Evolutionary conservation across 2,113 vertebrate species (phyloP).

Genomic region (Rhipidura dahli): DNA sequence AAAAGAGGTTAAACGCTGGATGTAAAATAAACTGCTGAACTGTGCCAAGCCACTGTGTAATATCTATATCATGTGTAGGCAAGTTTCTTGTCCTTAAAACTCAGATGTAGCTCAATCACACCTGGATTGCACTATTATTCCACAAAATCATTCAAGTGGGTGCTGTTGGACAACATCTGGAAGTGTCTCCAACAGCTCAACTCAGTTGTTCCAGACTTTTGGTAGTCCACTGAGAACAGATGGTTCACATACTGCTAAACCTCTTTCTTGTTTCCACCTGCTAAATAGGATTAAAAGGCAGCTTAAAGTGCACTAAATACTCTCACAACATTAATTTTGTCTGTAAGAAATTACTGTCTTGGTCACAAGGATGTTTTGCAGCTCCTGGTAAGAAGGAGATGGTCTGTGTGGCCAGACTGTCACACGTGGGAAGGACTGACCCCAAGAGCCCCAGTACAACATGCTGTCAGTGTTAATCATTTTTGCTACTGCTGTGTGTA

Average conservation of each 20-base stretch:
- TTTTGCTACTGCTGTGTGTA: neutral
- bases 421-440: neutral
- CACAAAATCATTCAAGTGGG: neutral
- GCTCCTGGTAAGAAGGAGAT: neutral
- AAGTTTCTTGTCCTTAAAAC: neutral
- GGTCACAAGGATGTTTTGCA: neutral
- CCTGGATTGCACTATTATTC: neutral
- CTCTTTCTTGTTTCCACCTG: conserved; percentile 15
- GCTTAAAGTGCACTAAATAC: conserved; percentile 8
- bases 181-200: neutral
- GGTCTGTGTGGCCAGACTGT: neutral
- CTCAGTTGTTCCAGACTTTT: conserved; percentile 4
- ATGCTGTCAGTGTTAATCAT: neutral
- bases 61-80: conserved; percentile 9
- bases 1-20: conserved; percentile 62
- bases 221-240: neutral
- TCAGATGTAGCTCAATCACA: neutral
- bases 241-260: neutral
- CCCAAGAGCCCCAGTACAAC: neutral
- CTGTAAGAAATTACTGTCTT: neutral
- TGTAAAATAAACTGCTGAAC: conserved; percentile 48
- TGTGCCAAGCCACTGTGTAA: neutral
- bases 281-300: conserved; percentile 8
- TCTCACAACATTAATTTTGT: neutral
- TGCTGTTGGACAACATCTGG: conserved; percentile 23